Percentiles rank a stretch among this genome's conserved stretches.
These are phyloP conservation scores for Channa striata DNA, from an alignment of 2,797 vertebrate genomes.

Conservation along the genomic window DNA sequence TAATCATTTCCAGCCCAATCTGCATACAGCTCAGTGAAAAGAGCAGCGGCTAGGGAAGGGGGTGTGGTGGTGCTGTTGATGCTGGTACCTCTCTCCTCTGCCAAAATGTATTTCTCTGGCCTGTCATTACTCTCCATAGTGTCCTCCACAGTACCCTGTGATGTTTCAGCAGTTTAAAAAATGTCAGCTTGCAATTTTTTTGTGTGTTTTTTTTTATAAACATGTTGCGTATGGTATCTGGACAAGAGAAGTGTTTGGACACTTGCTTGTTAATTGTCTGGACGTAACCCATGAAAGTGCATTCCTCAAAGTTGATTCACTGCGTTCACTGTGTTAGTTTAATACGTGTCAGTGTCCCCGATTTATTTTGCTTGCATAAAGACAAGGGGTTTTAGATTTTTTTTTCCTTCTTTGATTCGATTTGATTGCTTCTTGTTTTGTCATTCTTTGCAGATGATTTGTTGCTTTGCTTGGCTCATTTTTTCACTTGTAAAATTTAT, in stretches of 20 bases:
- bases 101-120: constrained; percentile 46
- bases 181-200: constrained; percentile 10
- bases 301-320: constrained; percentile 2
- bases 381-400: not conserved
- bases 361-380: constrained; percentile 27
- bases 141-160: constrained; percentile 20
- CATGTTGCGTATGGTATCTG: constrained; percentile 15
- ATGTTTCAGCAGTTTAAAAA: constrained; percentile 15
- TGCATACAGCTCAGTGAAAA: constrained; percentile 62
- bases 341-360: constrained; percentile 4
- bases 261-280: constrained; percentile 46
- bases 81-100: constrained; percentile 63
- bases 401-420: not conserved
- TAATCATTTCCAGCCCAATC: constrained; percentile 74
- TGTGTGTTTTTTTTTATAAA: not conserved
- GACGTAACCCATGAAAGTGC: constrained; percentile 39
- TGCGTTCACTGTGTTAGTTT: constrained; percentile 1
- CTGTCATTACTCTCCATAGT: constrained; percentile 29
- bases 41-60: constrained; percentile 64
- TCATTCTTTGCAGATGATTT: constrained; percentile 31
- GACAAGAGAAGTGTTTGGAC: constrained; percentile 35
- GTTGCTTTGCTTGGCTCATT: constrained; percentile 25
- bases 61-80: constrained; percentile 78
- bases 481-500: not conserved
- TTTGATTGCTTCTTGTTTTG: constrained; percentile 14